Percentiles rank a stretch among this genome's conserved stretches.
Conservation (phyloP, 2,888 invertebrate genomes). For the Chrysina gloriosa region DNA sequence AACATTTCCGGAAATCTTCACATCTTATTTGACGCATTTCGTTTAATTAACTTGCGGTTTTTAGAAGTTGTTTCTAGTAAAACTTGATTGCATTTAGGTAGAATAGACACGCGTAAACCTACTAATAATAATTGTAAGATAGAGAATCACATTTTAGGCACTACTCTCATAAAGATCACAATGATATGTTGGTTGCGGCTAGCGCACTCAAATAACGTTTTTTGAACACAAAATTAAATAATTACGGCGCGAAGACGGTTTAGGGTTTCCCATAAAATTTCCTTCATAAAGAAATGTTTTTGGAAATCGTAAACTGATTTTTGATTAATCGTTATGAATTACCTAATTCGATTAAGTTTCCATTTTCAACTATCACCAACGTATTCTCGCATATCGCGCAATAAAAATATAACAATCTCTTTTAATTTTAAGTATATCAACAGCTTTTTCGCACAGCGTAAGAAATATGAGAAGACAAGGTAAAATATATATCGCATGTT, state of each 20-base stretch:
- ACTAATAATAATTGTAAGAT: slow-evolving; percentile 47
- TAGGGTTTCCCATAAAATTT: slow-evolving; percentile 21
- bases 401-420: slow-evolving; percentile 5
- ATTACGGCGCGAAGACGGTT: background rate
- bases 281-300: too few relatives aligned
- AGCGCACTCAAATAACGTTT: slow-evolving; percentile 22
- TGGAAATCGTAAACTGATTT: background rate
- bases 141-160: slow-evolving; percentile 62
- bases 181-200: slow-evolving; percentile 61
- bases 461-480: background rate
- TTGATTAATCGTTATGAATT: background rate
- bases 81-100: slow-evolving; percentile 38
- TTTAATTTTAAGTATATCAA: background rate
- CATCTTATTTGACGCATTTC: background rate
- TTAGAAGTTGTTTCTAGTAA: slow-evolving; percentile 4
- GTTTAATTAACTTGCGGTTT: slow-evolving; percentile 1
- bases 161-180: slow-evolving; percentile 65
- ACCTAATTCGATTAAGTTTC: background rate
- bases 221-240: slow-evolving; percentile 17
- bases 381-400: background rate
- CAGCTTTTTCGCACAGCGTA: slow-evolving; percentile 2
- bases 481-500: background rate
- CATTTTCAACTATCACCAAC: background rate
- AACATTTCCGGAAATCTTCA: background rate
- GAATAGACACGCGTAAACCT: slow-evolving; percentile 24